Percentiles rank a stretch among this genome's conserved stretches.
Evolutionary conservation across 1,140 invertebrate genomes (phyloP).

Genomic region (Wasmannia auropunctata): DNA sequence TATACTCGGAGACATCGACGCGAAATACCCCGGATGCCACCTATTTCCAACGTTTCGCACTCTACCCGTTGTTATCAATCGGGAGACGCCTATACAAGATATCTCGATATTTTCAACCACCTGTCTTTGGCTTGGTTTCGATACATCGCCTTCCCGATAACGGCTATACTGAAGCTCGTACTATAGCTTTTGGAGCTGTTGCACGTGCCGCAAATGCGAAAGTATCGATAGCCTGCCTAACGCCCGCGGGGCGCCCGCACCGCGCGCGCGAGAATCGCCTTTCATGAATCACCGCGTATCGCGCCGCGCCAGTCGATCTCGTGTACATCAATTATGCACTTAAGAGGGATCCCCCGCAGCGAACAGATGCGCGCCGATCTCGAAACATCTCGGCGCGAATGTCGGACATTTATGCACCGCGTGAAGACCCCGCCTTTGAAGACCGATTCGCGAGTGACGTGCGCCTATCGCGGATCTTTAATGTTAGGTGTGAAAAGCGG

Average conservation of each 20-base stretch:
- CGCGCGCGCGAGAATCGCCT: not conserved
- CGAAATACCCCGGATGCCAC: not conserved
- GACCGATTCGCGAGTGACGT: not conserved
- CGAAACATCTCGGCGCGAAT: conserved; percentile 11
- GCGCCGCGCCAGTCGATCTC: conserved; percentile 34
- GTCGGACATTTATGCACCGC: conserved; percentile 32
- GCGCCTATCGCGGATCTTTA: not conserved
- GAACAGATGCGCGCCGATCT: conserved; percentile 45
- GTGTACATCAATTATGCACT: conserved; percentile 54
- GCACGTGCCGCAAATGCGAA: not conserved
- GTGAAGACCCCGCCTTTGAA: not conserved
- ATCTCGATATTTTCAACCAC: not conserved
- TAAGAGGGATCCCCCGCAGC: conserved; percentile 38
- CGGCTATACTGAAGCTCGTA: no score
- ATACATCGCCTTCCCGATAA: not conserved
- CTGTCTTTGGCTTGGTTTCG: not conserved
- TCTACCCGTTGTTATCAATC: not conserved
- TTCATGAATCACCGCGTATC: conserved; percentile 56
- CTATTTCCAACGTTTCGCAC: not conserved
- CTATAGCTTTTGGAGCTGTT: no score
- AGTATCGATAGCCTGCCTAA: conserved; percentile 21
- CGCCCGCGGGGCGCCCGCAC: not conserved
- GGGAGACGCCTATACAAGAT: not conserved
- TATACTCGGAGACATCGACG: not conserved
- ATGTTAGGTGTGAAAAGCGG: not conserved